phyloP scores from a whole-genome alignment of 2,797 vertebrate genomes.

The Helostoma temminkii region DNA sequence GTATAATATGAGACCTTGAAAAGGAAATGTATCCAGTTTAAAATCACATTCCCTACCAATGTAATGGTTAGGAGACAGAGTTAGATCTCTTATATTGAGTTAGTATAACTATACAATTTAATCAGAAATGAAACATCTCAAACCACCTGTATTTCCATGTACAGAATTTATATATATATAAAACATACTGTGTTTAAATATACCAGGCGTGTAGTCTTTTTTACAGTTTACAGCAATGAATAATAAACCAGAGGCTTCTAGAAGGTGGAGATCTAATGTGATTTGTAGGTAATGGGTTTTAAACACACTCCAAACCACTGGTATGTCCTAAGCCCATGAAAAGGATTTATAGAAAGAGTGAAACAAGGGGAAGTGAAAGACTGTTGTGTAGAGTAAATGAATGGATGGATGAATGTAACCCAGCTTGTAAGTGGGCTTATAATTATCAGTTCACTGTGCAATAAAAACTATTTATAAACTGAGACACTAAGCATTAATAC shows the following conservation, averaged over 20 bases:
- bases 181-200: constrained; percentile 1
- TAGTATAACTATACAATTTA: too few species aligned
- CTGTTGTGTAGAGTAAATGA: neutral
- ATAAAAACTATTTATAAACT: constrained; percentile 8
- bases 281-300: neutral
- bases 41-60: too few species aligned
- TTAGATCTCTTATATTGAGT: too few species aligned
- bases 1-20: too few species aligned
- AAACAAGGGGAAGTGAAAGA: neutral
- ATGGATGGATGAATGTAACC: constrained; percentile 11
- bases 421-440: constrained; percentile 5
- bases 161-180: neutral
- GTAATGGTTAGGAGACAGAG: too few species aligned
- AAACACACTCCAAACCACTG: neutral
- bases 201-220: neutral
- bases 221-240: neutral
- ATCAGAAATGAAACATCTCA: neutral
- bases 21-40: too few species aligned
- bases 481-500: constrained; percentile 8
- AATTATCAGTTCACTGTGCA: neutral
- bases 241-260: neutral
- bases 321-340: neutral
- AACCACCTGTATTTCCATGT: neutral
- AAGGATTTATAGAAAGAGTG: constrained; percentile 21
- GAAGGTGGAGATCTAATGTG: neutral